These are phyloP conservation scores for Coptotermes formosanus DNA, from an alignment of 1,140 invertebrate species.

Conservation along the genomic window DNA sequence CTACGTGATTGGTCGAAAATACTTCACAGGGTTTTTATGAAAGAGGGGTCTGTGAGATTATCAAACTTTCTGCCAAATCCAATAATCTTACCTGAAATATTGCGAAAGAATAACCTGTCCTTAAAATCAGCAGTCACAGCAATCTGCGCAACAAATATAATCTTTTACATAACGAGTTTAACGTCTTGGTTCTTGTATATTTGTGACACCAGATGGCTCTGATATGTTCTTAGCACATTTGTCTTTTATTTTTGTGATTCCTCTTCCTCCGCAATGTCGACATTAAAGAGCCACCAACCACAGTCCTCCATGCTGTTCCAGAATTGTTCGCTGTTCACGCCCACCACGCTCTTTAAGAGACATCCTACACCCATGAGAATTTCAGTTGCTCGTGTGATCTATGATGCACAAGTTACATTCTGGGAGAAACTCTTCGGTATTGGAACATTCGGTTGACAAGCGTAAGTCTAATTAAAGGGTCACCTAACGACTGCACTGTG, in stretches of 20 bases:
- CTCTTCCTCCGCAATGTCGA: slow-evolving; percentile 1
- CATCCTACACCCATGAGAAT: not conserved
- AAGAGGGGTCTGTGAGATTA: no score
- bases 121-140: no score
- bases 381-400: not conserved
- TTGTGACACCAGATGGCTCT: not conserved
- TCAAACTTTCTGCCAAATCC: no score
- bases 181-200: not conserved
- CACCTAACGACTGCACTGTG: no score
- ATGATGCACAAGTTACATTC: not conserved
- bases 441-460: no score
- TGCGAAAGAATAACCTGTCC: no score
- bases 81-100: no score
- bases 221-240: not conserved
- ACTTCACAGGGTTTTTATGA: no score
- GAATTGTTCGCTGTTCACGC: not conserved
- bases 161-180: not conserved
- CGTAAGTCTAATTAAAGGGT: no score
- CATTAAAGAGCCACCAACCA: slow-evolving; percentile 1
- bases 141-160: not conserved
- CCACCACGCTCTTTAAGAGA: not conserved
- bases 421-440: no score
- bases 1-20: no score
- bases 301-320: not conserved
- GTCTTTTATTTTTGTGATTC: not conserved